These are phyloP conservation scores for Drosophila anomelani DNA, from an alignment of 2,888 invertebrate genomes.

Conservation along the genomic window DNA sequence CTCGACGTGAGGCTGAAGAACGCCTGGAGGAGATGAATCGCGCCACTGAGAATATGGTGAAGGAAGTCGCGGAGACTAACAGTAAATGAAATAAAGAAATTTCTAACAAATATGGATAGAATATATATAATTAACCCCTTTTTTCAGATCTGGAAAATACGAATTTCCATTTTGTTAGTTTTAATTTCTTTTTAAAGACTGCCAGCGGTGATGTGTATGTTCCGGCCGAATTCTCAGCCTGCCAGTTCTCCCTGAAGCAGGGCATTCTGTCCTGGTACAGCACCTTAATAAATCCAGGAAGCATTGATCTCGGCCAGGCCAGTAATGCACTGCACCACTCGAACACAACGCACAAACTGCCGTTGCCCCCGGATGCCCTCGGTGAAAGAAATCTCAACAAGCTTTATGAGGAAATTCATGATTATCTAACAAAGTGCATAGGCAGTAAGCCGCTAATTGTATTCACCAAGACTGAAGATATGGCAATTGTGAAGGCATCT, in stretches of 20 bases:
- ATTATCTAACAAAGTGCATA: conserved; percentile 79
- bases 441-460: conserved; percentile 82
- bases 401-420: conserved; percentile 83
- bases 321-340: conserved; percentile 84
- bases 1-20: conserved; percentile 58
- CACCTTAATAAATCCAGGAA: conserved; percentile 84
- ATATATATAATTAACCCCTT: background rate
- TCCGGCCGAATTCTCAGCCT: conserved; percentile 86
- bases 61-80: conserved; percentile 50
- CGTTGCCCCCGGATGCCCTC: conserved; percentile 83
- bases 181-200: conserved; percentile 80
- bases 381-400: conserved; percentile 75
- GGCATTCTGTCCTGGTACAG: conserved; percentile 84
- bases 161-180: conserved; percentile 76
- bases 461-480: conserved; percentile 26
- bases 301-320: conserved; percentile 84
- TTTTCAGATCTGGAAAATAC: conserved; percentile 72
- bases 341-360: conserved; percentile 85
- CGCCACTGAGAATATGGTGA: conserved; percentile 69
- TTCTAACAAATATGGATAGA: no score
- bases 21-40: conserved; percentile 70
- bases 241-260: conserved; percentile 84
- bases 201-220: conserved; percentile 75
- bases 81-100: conserved; percentile 53
- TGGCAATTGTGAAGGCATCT: background rate